These are phyloP conservation scores for Drepanosiphum platanoidis DNA, from an alignment of 2,888 invertebrate species.

Conservation along the genomic window DNA sequence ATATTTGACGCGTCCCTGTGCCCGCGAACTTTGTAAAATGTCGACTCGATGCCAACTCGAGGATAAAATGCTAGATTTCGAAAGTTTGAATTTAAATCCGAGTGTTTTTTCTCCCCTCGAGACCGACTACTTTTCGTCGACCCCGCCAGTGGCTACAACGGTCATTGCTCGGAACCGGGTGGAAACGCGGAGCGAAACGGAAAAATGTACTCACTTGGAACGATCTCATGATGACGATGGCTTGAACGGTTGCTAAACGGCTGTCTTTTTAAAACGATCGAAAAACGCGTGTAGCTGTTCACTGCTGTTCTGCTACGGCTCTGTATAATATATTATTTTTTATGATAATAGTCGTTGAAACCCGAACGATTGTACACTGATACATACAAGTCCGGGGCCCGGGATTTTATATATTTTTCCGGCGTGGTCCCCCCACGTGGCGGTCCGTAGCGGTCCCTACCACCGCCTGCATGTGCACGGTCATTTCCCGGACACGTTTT, in stretches of 20 bases:
- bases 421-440: slow-evolving; percentile 19
- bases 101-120: no score
- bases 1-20: no score
- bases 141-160: no score
- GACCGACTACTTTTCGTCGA: no score
- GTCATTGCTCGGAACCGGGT: no score
- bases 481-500: slow-evolving; percentile 21
- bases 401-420: slow-evolving; percentile 52
- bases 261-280: no score
- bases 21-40: no score
- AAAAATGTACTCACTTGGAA: slow-evolving; percentile 38
- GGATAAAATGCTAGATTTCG: no score
- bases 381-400: not conserved
- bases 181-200: no score
- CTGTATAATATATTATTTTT: no score
- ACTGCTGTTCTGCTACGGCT: not conserved
- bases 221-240: slow-evolving; percentile 18
- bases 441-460: not conserved
- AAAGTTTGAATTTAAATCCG: no score
- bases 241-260: not conserved
- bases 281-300: not conserved
- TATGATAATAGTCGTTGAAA: not conserved
- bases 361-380: slow-evolving; percentile 36
- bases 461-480: not conserved
- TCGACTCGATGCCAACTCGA: no score